Evolutionary conservation across 2,888 invertebrate species (phyloP).

Genomic region (Ophion costatus): DNA sequence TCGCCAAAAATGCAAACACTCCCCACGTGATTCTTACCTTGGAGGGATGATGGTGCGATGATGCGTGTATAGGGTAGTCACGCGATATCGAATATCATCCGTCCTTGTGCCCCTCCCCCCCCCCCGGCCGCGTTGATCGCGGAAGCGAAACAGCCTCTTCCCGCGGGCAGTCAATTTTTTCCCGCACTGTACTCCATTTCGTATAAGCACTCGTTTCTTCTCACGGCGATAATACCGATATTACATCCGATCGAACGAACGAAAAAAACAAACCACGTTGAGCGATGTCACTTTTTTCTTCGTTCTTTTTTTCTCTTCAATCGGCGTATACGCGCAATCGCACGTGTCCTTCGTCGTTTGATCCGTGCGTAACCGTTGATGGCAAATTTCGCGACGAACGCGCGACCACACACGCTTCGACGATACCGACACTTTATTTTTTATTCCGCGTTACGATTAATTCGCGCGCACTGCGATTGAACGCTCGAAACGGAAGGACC

Average conservation of each 20-base stretch:
- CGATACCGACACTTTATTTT: neutral
- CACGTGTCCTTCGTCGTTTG: neutral
- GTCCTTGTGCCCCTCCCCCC: conserved; percentile 18
- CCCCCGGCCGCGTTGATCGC: conserved; percentile 41
- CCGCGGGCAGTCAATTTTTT: conserved; percentile 7
- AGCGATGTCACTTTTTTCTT: no score
- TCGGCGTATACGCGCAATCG: no score
- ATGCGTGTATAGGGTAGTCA: conserved; percentile 10
- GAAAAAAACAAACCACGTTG: no score
- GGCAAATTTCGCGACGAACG: neutral
- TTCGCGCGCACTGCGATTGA: neutral
- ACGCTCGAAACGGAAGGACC: neutral
- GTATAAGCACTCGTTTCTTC: neutral
- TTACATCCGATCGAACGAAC: no score
- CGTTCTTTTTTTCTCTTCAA: no score
- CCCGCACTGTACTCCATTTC: conserved; percentile 53
- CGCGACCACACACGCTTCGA: neutral
- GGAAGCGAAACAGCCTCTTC: conserved; percentile 55
- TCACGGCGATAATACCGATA: no score
- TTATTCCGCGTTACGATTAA: neutral
- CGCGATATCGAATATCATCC: conserved; percentile 58
- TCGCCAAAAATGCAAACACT: neutral
- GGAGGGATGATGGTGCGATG: conserved; percentile 40
- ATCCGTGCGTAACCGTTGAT: neutral
- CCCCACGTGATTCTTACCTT: conserved; percentile 54